These are phyloP conservation scores for Genyomyrus donnyi DNA, from an alignment of 2,113 vertebrate species.

Conservation along the genomic window DNA sequence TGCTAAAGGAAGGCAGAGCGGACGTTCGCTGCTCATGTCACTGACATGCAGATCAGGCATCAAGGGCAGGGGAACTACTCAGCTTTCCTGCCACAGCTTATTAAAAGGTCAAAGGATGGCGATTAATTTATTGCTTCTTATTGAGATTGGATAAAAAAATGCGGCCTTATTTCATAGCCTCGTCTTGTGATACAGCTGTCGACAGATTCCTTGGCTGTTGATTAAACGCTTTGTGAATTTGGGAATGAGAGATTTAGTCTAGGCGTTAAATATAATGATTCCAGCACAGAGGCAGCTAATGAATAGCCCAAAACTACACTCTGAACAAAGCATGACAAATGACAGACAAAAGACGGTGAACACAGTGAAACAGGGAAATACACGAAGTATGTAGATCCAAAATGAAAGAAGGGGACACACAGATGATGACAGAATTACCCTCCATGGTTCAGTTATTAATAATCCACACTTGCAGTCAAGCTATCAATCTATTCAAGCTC, in stretches of 20 bases:
- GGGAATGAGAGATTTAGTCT: not conserved
- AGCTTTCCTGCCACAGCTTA: not conserved
- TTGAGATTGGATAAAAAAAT: constrained; percentile 1
- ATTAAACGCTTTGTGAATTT: constrained; percentile 8
- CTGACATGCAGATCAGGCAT: not conserved
- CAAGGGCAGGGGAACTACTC: not conserved
- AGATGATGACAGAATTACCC: not conserved
- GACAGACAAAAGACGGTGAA: not conserved
- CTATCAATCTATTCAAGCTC: not conserved
- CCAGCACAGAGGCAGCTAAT: not conserved
- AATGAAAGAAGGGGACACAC: not conserved
- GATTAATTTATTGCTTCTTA: constrained; percentile 8
- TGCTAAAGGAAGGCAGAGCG: not conserved
- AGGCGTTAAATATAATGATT: not conserved
- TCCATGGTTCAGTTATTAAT: not conserved
- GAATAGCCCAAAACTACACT: not conserved
- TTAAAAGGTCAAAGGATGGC: constrained; percentile 15
- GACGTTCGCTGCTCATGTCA: not conserved
- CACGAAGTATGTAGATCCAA: not conserved
- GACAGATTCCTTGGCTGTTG: constrained; percentile 6
- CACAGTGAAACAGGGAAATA: not conserved
- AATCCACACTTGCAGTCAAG: not conserved
- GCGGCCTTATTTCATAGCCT: not conserved
- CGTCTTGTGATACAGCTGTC: not conserved
- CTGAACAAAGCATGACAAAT: not conserved